Base-by-base conservation (phyloP, 2,797 vertebrate species). In the Sebastes aleutianus region DNA sequence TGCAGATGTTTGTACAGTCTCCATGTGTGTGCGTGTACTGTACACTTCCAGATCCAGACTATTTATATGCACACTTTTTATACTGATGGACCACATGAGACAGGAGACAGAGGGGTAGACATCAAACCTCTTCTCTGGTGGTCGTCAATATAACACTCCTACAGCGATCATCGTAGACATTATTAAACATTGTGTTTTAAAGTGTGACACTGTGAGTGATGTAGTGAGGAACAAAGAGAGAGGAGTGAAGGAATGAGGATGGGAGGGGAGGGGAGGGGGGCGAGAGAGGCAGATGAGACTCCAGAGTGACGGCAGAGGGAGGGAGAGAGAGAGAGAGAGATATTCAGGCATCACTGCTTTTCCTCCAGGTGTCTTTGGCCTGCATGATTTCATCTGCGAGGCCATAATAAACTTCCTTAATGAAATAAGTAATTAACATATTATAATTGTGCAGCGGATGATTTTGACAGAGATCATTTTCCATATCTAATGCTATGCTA, bases 391-490 rank as follows among this genome's bases (percentile, higher is more conserved):
- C 97, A 97, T 97, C 97, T 96, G 96, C 95, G 96, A 96, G 89
- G 96, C 98, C 97, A 97, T 97, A 97, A 98, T 99, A 98, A 99
- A 97, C 97, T 97, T 97, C 96, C 97, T 98, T 99, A 99, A 99
- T 99, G 97, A 98, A 99, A 99, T 98, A 98, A 93, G 95, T 99
- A 99, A 99, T 99, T 99, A 99, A 99, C 98, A 99, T 99, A 99
- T 99, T 99, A 99, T 99, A 99, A 99, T 99, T 98, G 98, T 98
- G 97, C 97, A 95, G 97, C 95, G 96, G 98, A 98, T 98, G 97
- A 98, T 98, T 99, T 98, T 99, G 98, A 99, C 98, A 99, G 98
- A 98, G 98, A 98, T 99, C 97, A 98, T 98, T 99, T 98, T 98
- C 98, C 97, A 98, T 98, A 97, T 98, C 97, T 98, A 99, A 98